Conservation (phyloP, 2,797 vertebrate species). For the Octomys mimax region DNA sequence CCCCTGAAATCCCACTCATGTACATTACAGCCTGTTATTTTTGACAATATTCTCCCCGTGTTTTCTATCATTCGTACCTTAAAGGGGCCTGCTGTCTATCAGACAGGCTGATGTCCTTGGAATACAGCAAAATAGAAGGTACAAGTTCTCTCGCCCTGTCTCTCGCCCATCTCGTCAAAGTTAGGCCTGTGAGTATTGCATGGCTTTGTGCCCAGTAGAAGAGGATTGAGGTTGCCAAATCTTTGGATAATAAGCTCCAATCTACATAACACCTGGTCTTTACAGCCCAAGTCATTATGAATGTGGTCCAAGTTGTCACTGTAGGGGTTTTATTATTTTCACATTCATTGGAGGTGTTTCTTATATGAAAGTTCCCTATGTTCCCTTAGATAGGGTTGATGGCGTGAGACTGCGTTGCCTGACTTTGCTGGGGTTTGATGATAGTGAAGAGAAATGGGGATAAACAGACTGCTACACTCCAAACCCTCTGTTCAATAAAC, state of each 20-base stretch:
- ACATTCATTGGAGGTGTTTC: slow-evolving; percentile 76
- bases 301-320: slow-evolving; percentile 89
- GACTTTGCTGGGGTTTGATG: background rate
- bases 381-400: background rate
- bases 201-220: slow-evolving; percentile 89
- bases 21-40: background rate
- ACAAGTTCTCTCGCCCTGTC: slow-evolving; percentile 78
- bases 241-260: slow-evolving; percentile 89
- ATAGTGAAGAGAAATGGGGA: background rate
- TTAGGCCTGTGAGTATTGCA: slow-evolving; percentile 82
- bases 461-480: background rate
- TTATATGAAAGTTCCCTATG: slow-evolving; percentile 61
- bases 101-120: slow-evolving; percentile 80
- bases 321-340: slow-evolving; percentile 87
- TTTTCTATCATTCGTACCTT: slow-evolving; percentile 73
- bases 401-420: background rate
- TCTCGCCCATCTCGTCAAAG: slow-evolving; percentile 82
- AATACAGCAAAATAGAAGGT: slow-evolving; percentile 74
- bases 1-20: background rate
- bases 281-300: slow-evolving; percentile 90
- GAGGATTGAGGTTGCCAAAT: slow-evolving; percentile 87
- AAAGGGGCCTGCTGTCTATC: slow-evolving; percentile 77
- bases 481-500: background rate
- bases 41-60: slow-evolving; percentile 61
- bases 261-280: slow-evolving; percentile 91